Conservation (phyloP, 1,140 invertebrate genomes). For the Procambarus virginalis region DNA sequence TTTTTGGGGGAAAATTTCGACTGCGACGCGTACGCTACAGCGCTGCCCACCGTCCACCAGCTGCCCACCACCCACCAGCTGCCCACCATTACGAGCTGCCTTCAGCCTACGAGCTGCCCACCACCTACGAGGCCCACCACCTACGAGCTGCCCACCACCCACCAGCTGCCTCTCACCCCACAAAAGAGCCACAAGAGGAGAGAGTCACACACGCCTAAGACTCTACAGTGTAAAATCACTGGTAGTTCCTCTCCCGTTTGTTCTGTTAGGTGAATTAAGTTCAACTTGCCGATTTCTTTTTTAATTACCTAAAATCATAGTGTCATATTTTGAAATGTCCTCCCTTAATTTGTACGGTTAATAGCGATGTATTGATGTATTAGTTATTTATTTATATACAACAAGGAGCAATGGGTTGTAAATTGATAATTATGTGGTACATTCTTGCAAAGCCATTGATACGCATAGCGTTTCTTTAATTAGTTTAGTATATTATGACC, state of each 20-base stretch:
- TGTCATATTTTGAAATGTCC: too few species aligned
- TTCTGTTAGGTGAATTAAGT: neutral
- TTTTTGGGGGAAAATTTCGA: neutral
- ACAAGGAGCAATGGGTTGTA: too few species aligned
- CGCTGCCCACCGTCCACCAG: neutral
- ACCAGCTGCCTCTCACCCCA: constrained; percentile 1
- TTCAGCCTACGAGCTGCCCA: neutral
- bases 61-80: neutral
- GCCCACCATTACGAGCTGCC: too few species aligned
- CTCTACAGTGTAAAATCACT: constrained; percentile 53
- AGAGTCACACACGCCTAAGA: constrained; percentile 17
- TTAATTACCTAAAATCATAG: too few species aligned
- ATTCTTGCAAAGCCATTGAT: too few species aligned
- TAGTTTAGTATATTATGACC: too few species aligned
- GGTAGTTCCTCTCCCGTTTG: constrained; percentile 8
- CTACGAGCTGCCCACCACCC: neutral
- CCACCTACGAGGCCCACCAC: neutral
- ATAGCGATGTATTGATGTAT: too few species aligned
- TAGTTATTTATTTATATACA: too few species aligned
- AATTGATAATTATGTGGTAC: too few species aligned
- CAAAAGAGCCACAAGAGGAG: neutral
- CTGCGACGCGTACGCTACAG: neutral
- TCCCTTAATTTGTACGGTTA: too few species aligned
- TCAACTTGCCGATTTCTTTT: too few species aligned
- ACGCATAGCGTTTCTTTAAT: too few species aligned